Conservation (phyloP, 2,888 invertebrate species). For the Ormyrus rosae region DNA sequence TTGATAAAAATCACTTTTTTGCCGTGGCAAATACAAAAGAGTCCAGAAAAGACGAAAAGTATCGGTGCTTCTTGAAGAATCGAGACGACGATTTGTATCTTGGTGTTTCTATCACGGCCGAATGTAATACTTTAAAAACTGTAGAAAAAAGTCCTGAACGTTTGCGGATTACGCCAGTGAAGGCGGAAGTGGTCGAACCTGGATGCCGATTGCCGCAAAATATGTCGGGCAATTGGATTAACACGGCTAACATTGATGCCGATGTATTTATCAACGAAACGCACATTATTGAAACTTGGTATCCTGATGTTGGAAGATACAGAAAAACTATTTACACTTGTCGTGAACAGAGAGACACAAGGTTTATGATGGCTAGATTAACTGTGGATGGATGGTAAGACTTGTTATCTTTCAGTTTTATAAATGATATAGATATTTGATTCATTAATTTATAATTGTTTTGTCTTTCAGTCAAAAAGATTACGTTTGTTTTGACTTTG, state of each 20-base stretch:
- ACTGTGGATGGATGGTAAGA: conserved; percentile 94
- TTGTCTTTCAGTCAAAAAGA: conserved; percentile 88
- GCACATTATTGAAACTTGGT: conserved; percentile 96
- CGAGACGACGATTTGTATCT: conserved; percentile 94
- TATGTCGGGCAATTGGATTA: conserved; percentile 96
- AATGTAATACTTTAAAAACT: conserved; percentile 94
- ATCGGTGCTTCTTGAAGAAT: conserved; percentile 95
- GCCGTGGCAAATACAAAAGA: conserved; percentile 98
- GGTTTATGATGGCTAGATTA: conserved; percentile 96
- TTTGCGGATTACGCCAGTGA: conserved; percentile 90
- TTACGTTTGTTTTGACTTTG: conserved; percentile 97
- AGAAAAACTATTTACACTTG: conserved; percentile 95
- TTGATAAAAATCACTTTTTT: conserved; percentile 96
- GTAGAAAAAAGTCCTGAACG: conserved; percentile 95
- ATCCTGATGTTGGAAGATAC: conserved; percentile 93
- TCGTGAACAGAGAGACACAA: conserved; percentile 91
- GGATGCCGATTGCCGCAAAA: conserved; percentile 95
- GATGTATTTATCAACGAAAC: conserved; percentile 96
- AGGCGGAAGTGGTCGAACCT: conserved; percentile 92
- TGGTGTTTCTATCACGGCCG: conserved; percentile 94
- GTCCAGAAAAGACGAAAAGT: conserved; percentile 95
- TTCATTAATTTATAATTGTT: background rate
- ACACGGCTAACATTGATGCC: conserved; percentile 97
- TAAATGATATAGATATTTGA: background rate
- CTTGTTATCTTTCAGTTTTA: conserved; percentile 7